Base-by-base conservation (phyloP, 2,888 invertebrate genomes). In the Plemyria rubiginata region DNA sequence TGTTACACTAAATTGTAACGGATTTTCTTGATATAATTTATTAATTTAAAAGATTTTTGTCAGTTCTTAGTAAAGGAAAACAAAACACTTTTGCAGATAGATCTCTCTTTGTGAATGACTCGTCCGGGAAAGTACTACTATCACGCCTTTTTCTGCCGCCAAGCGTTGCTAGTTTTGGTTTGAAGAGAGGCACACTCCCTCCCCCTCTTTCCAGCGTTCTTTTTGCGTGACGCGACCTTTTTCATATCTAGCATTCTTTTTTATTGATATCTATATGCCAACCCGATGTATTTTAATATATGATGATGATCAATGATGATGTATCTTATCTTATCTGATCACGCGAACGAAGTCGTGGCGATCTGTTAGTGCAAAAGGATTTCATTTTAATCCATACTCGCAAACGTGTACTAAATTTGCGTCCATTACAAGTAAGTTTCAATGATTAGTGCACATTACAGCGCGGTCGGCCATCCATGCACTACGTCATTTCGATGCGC, bases 371-470 rank as follows among this genome's bases (percentile, higher is more conserved):
- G 22, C 22, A 22, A 28, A 13, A 13, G 2, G 2, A n/a, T 49
- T 4, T 8, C n/a, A 22, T 43, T 36, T 43, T 36, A 43, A 11
- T 36, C 56, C 63, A 53, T 63, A 53, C 54, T 59, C 54, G 65
- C 56, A 67, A 70, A 62, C 59, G 11, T 40, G 45, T 58, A 46
- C 48, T 22, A 46, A 54, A 59, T 63, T 51, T 7, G 45, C 58
- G 54, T 54, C 54, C 40, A 59, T 32, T 2, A 36, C 32, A 29
- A 49, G 13, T 63, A 67, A 66, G 75, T 71, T 71, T 73, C 62
- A 70, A 73, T 71, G 70, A 81, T 81, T 79, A 80, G 62, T 50
- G 71, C 74, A 60, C 74, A 84, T 83, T 78, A 75, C 60, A 5
- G 58, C 82, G 83, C 74, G 83, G 81, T 78, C 58, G 57, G 67